A percentile compares a stretch with the other conserved stretches of the same genome.
phyloP scores from a whole-genome alignment of 2,113 vertebrate genomes.

The Macaca fascicularis region T2T-MFA8v1.1 NC_088379.1:159588001-159588500 shows the following conservation, averaged over 20 bases:
- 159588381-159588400: not conserved
- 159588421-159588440: not conserved
- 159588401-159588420: not conserved
- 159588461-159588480: not conserved
- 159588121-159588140: not conserved
- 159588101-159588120: not conserved
- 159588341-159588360: not conserved
- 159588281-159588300: not conserved
- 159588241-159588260: not conserved
- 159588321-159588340: not conserved
- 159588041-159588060: not conserved
- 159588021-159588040: not conserved
- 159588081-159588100: not conserved
- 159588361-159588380: not conserved
- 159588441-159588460: not conserved
- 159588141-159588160: not conserved
- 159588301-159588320: not conserved
- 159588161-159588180: not conserved
- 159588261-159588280: not conserved
- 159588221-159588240: not conserved
- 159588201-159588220: not conserved
- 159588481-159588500: not conserved
- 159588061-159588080: not conserved
- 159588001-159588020: not conserved
- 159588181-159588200: not conserved